Conservation (phyloP, 2,888 invertebrate species). For the Protophormia terraenovae region DNA sequence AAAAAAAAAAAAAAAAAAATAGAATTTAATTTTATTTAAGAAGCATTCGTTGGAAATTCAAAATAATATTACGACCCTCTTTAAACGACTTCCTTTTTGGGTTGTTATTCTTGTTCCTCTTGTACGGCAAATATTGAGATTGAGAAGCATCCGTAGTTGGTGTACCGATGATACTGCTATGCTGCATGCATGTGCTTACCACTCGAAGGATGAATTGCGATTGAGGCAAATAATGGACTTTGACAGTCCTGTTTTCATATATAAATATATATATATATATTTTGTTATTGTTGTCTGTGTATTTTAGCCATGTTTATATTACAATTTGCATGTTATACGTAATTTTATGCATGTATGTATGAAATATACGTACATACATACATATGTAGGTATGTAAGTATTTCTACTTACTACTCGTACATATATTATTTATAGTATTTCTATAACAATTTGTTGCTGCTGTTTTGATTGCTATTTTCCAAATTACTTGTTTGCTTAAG, state of each 20-base stretch:
- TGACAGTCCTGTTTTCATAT: constrained; percentile 72
- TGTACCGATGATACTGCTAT: constrained; percentile 31
- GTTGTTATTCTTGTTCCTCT: not conserved
- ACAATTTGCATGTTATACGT: constrained; percentile 23
- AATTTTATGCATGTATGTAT: not conserved
- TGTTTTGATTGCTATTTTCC: constrained; percentile 44
- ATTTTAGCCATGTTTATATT: constrained; percentile 32
- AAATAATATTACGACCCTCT: constrained; percentile 31
- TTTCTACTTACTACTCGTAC: not conserved
- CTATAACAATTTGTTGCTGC: constrained; percentile 38
- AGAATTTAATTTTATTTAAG: constrained; percentile 9
- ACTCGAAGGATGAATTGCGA: constrained; percentile 78
- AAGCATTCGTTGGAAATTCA: constrained; percentile 23
- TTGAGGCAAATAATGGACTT: constrained; percentile 79
- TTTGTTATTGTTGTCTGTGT: not conserved
- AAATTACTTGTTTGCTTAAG: constrained; percentile 26
- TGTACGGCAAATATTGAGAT: constrained; percentile 22
- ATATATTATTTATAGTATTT: constrained; percentile 21
- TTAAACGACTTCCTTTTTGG: constrained; percentile 38
- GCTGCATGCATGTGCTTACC: constrained; percentile 52
- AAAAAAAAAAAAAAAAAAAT: not conserved
- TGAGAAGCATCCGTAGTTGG: constrained; percentile 25
- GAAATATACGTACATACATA: not conserved
- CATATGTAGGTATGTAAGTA: not conserved
- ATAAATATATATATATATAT: too few species aligned